Evolutionary conservation across 2,113 vertebrate species (phyloP), one percentile per base, ranked within the genome.

Genomic region (Peucedramus taeniatus): DNA sequence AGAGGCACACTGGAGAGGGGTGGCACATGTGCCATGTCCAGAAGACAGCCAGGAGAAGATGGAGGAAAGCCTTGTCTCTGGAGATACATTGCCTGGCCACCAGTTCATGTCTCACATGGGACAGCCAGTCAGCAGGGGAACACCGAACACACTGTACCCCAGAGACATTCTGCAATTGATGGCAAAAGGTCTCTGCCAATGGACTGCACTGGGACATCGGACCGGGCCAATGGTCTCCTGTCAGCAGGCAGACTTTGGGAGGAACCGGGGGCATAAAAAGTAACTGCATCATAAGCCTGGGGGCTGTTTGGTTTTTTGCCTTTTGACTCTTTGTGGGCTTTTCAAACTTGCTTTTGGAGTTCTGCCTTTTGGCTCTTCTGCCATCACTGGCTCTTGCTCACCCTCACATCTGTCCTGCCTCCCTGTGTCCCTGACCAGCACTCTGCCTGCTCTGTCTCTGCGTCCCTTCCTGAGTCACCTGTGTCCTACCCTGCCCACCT

Each of bases 401-500:
- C 9, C 33, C 13, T 49, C 18, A 2, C 9, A 3, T 28, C 33
- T 35, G 27, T 24, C 42, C 27, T 47, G 15, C 15, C 27, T 59
- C 54, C 42, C 19, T 35, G 11, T 37, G 33, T 47, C 33, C 26
- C 54, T 59, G 42, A 30, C 40, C 28, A 40, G 28, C 3, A 0
- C 37, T 21, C 49, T 53, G 21, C 49, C 53, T 44, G 31, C 51
- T 45, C 33, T 0, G 0, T 22, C 33, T 57, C 33, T 30, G 14
- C 3, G 0, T 28, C 42, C 42, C 33, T 35, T n/a, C 33, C 20
- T 10, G 24, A 47, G 33, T 10, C 33, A 13, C 42, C 40, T 37
- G 26, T 1, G 3, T 22, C 26, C 40, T 3, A 22, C 9, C 24
- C 42, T 35, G 54, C 33, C 33, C 1, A 0, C 8, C 33, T 57